phyloP scores from a whole-genome alignment of 2,888 invertebrate species.

The Cheilosia impressa region DNA sequence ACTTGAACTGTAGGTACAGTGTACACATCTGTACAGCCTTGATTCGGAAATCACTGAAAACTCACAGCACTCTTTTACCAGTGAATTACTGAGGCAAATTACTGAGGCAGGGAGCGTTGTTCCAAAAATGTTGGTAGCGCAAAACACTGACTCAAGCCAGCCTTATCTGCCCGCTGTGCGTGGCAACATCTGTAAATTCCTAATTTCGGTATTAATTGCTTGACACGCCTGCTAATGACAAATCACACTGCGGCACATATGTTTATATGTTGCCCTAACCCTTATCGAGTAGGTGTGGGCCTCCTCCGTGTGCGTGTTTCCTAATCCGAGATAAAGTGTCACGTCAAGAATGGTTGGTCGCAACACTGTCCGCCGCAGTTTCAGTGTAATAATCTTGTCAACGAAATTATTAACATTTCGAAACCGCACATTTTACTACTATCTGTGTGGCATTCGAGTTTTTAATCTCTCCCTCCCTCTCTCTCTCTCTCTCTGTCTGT shows the following conservation, averaged over 20 bases:
- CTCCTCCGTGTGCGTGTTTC: background rate
- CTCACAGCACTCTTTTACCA: too few relatives aligned
- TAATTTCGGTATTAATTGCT: constrained; percentile 14
- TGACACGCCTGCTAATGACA: constrained; percentile 18
- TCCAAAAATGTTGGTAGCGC: too few relatives aligned
- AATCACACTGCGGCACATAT: constrained; percentile 21
- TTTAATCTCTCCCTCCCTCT: constrained; percentile 33
- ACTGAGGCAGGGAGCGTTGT: too few relatives aligned
- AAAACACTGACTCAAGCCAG: too few relatives aligned
- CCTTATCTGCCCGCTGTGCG: too few relatives aligned
- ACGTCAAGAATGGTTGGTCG: constrained; percentile 15
- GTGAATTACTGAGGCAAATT: too few relatives aligned
- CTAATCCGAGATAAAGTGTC: constrained; percentile 46
- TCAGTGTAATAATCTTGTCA: constrained; percentile 41
- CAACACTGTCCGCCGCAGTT: background rate
- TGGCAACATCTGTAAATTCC: background rate
- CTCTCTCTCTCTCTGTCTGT: background rate
- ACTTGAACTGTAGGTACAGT: too few relatives aligned
- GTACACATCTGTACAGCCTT: too few relatives aligned
- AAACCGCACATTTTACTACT: constrained; percentile 5
- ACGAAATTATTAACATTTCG: constrained; percentile 47
- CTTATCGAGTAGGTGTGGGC: background rate
- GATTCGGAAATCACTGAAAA: too few relatives aligned
- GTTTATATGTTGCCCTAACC: background rate
- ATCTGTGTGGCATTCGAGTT: constrained; percentile 11